phyloP scores from a whole-genome alignment of 2,888 invertebrate species.

The Pterostichus madidus region DNA sequence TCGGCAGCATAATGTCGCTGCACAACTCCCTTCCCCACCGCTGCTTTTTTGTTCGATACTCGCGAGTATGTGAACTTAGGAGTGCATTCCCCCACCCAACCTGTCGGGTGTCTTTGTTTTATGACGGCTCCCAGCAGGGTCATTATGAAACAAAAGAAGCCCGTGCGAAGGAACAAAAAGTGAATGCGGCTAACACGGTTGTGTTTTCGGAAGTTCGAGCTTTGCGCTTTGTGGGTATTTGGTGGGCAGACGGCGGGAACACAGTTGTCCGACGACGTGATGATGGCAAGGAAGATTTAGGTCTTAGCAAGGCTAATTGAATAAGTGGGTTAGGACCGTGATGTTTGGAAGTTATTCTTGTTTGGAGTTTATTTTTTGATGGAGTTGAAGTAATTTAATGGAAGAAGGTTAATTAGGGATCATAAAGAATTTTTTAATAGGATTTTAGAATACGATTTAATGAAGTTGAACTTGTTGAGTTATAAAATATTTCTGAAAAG shows the following conservation, averaged over 20 bases:
- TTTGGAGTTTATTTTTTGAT: slow-evolving; percentile 19
- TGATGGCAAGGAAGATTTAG: slow-evolving; percentile 24
- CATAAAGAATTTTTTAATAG: slow-evolving; percentile 12
- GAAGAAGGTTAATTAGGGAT: slow-evolving; percentile 28
- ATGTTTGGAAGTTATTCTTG: slow-evolving; percentile 31
- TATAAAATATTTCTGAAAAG: not conserved
- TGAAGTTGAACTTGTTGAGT: not conserved
- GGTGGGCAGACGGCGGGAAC: not conserved
- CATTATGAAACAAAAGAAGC: slow-evolving; percentile 65
- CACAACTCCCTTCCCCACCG: not conserved
- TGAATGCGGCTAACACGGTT: slow-evolving; percentile 42
- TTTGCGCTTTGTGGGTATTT: slow-evolving; percentile 29
- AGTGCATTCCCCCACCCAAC: slow-evolving; percentile 40
- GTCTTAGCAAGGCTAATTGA: slow-evolving; percentile 26
- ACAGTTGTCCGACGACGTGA: slow-evolving; percentile 3
- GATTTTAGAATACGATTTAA: slow-evolving; percentile 4
- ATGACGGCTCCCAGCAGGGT: slow-evolving; percentile 64
- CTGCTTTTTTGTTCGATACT: slow-evolving; percentile 43
- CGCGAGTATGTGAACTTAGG: slow-evolving; percentile 39
- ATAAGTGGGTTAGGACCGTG: slow-evolving; percentile 9
- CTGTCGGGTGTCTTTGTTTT: slow-evolving; percentile 59
- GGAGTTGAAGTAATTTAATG: slow-evolving; percentile 16
- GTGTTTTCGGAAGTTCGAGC: slow-evolving; percentile 50
- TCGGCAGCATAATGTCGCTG: slow-evolving; percentile 25
- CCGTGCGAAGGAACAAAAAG: slow-evolving; percentile 48